phyloP scores from a whole-genome alignment of 2,888 invertebrate species.

The Acanthosepion lycidas region DNA sequence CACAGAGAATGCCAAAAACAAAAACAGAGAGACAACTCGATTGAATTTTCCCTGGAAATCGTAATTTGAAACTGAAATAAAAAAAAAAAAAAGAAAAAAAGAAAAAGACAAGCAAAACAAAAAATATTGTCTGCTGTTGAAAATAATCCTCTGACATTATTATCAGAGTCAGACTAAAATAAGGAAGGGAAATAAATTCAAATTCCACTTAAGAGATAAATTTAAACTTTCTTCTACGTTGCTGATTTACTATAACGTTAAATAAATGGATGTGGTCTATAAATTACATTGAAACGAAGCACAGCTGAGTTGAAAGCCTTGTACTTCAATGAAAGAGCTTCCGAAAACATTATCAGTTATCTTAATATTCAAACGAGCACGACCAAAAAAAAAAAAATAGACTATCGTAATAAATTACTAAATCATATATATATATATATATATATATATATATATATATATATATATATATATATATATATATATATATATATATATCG shows the following conservation, averaged over 20 bases:
- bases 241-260: neutral
- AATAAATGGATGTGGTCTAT: neutral
- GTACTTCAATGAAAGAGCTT: neutral
- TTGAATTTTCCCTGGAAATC: no score
- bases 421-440: neutral
- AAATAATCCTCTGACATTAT: neutral
- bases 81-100: no score
- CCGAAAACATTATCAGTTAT: neutral
- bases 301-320: neutral
- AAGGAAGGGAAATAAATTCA: neutral
- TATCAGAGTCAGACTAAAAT: neutral
- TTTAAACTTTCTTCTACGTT: neutral
- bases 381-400: neutral
- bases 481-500: no score
- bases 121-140: neutral
- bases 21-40: no score
- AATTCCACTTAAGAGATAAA: constrained; percentile 33
- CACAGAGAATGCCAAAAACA: no score
- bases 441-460: no score
- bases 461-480: no score
- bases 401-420: neutral
- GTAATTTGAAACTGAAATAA: no score
- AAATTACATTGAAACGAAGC: neutral
- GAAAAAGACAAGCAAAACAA: neutral
- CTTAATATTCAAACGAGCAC: neutral